Evolutionary conservation across 2,888 invertebrate genomes (phyloP), one percentile per base, ranked within the genome.

Genomic region (Coremacera marginata): DNA sequence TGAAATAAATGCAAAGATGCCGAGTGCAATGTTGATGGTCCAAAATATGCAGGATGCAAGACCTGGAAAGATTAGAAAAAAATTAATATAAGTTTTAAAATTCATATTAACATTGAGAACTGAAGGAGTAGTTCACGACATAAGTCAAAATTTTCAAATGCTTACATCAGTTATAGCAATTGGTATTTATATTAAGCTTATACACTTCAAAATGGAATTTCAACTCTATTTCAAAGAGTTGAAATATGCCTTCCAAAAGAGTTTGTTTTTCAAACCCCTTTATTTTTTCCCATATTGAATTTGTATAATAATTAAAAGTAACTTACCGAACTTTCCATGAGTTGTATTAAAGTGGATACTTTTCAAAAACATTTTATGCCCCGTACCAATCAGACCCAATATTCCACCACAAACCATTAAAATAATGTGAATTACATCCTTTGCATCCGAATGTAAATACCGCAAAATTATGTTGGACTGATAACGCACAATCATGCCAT

Each of bases 401-500:
- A 81, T 16, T 25, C 88, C 84, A 16, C 88, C 87, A 1, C 83
- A 34, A 7, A 84, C 62, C 34, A 85, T 85, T 8, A 88, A 73
- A 11, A 80, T 77, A 73, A 86, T 84, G 60, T 89, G 88, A 3
- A 85, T 52, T 0, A 82, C 78, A 19, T 83, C 83, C 67, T 86
- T 81, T 55, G 82, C 83, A 22, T 80, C 77, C 2, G 77, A 51
- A 8, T 82, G 81, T 31, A 85, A 71, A 72, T 81, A 80, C 44
- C 79, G 80, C 37, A 79, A 75, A 5, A 78, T 65, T 8, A 77
- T 57, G 79, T 82, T 82, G 68, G 83, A 82, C 51, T 83, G 84
- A 76, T 86, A 85, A 16, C 87, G 85, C 44, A 87, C 83, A 77
- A 89, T 82, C 77, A 89, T 78, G 0, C 85, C 86, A 74, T 89